Evolutionary conservation across 1,140 invertebrate genomes (phyloP).

Genomic region (Heliconius hewitsoni): DNA sequence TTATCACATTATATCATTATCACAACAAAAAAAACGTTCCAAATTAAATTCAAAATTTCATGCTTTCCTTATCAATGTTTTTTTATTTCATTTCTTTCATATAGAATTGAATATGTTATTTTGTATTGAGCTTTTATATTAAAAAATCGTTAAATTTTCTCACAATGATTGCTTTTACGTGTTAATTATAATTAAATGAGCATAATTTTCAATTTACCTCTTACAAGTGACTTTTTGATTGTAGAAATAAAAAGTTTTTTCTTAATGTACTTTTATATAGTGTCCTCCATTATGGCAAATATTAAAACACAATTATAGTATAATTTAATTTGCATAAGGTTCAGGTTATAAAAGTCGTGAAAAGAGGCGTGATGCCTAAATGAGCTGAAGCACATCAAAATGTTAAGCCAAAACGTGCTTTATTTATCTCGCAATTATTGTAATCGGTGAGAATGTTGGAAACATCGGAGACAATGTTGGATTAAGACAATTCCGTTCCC

Average conservation of each 20-base stretch:
- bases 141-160: background rate
- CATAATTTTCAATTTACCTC: background rate
- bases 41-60: slow-evolving; percentile 2
- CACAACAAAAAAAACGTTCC: background rate
- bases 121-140: background rate
- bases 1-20: background rate
- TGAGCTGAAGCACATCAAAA: too few species aligned
- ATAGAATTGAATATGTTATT: background rate
- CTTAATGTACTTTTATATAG: background rate
- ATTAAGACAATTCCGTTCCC: too few species aligned
- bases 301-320: background rate
- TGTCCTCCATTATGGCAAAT: background rate
- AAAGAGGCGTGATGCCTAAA: too few species aligned
- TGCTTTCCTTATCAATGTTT: background rate
- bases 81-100: background rate
- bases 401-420: too few species aligned
- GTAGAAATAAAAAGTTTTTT: background rate
- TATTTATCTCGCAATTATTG: too few species aligned
- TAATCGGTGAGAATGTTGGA: too few species aligned
- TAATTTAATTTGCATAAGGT: slow-evolving; percentile 1
- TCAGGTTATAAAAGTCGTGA: background rate
- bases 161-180: background rate
- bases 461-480: too few species aligned
- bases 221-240: background rate
- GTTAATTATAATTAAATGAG: background rate